Evolutionary conservation across 2,797 vertebrate genomes (phyloP).

Genomic region (Rhynchotus rufescens): DNA sequence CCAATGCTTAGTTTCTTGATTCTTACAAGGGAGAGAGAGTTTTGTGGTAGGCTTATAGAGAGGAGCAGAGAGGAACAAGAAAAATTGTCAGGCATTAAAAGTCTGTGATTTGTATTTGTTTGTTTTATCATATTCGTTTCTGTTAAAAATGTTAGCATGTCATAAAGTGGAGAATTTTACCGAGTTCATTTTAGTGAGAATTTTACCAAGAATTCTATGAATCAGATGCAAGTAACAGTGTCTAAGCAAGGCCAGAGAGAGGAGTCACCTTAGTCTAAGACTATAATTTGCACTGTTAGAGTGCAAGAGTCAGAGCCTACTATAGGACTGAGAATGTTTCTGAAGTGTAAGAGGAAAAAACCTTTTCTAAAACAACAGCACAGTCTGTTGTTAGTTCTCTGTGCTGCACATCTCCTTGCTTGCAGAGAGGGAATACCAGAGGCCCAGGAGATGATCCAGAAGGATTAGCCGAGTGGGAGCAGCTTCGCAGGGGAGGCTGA

Average conservation of each 20-base stretch:
- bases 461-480: not conserved
- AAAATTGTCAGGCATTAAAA: not conserved
- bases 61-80: not conserved
- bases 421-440: not conserved
- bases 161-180: not conserved
- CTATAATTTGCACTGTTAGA: not conserved
- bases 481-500: accelerated
- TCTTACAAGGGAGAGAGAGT: not conserved
- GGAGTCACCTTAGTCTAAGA: not conserved
- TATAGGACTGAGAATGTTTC: not conserved
- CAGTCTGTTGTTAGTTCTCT: not conserved
- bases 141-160: not conserved
- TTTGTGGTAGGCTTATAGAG: not conserved
- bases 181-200: not conserved
- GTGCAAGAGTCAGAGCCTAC: not conserved
- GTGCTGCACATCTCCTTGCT: not conserved
- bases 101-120: not conserved
- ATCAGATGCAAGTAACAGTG: not conserved
- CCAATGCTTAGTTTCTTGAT: not conserved
- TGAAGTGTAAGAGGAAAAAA: not conserved
- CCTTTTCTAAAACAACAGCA: not conserved
- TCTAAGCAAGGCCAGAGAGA: not conserved
- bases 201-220: not conserved
- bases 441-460: not conserved
- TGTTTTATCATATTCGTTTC: not conserved